phyloP scores from a whole-genome alignment of 2,113 vertebrate species.

The Prionailurus bengalensis region DNA sequence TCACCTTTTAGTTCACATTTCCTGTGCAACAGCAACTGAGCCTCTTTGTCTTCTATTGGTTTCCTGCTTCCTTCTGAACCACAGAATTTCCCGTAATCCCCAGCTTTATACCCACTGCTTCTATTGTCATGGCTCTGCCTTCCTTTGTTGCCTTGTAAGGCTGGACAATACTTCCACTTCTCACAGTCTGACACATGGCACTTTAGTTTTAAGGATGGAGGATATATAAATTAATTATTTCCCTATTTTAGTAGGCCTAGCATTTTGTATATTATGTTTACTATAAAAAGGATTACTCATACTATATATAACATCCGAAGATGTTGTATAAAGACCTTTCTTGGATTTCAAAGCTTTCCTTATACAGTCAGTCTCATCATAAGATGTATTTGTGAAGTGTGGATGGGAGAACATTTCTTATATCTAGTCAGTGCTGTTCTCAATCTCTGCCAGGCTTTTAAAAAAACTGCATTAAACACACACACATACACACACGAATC shows the following conservation, averaged over 20 bases:
- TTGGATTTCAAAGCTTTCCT: not conserved
- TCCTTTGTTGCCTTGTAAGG: not conserved
- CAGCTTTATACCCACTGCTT: not conserved
- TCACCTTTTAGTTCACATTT: not conserved
- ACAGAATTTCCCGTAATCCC: not conserved
- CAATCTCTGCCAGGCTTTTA: slow-evolving; percentile 64
- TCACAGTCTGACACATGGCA: not conserved
- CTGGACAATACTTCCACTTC: not conserved
- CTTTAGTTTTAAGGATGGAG: not conserved
- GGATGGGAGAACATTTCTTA: not conserved
- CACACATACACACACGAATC: slow-evolving; percentile 54
- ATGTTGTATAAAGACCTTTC: not conserved
- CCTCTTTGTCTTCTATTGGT: not conserved
- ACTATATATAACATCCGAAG: not conserved
- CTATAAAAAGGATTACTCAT: not conserved
- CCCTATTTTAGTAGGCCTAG: not conserved
- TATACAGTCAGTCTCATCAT: not conserved
- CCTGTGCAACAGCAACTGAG: not conserved
- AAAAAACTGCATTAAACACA: slow-evolving; percentile 75
- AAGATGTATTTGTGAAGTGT: not conserved
- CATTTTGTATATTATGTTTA: not conserved
- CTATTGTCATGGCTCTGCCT: not conserved
- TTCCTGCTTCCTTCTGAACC: not conserved
- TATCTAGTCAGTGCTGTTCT: slow-evolving; percentile 71
- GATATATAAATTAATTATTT: not conserved